Percentiles rank a stretch among this genome's conserved stretches.
Evolutionary conservation across 1,140 invertebrate genomes (phyloP).

Genomic region (Pseudomyrmex dendroicus): DNA sequence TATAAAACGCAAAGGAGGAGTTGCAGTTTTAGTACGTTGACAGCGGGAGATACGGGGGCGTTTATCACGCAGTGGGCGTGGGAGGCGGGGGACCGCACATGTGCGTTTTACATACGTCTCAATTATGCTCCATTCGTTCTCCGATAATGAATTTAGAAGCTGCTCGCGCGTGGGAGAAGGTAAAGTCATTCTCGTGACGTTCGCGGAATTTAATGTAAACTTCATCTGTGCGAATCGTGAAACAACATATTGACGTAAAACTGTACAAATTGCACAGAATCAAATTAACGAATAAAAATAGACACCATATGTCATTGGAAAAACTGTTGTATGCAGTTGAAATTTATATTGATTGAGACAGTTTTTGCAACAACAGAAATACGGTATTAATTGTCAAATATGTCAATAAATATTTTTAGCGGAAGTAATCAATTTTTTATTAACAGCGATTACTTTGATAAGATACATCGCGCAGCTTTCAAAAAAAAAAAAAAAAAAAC

Average conservation of each 20-base stretch:
- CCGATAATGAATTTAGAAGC: slow-evolving; percentile 53
- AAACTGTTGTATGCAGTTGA: background rate
- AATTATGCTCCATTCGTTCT: slow-evolving; percentile 50
- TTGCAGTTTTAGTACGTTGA: slow-evolving; percentile 37
- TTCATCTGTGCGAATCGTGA: background rate
- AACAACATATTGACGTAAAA: background rate
- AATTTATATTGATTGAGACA: background rate
- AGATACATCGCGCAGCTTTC: background rate
- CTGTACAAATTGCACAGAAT: background rate
- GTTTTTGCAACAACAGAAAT: background rate
- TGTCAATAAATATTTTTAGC: background rate
- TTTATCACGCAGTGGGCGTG: slow-evolving; percentile 34
- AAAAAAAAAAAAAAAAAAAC: background rate
- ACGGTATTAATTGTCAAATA: background rate
- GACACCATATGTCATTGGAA: background rate
- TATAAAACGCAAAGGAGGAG: slow-evolving; percentile 33
- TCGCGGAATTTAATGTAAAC: slow-evolving; percentile 5
- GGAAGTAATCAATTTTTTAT: background rate
- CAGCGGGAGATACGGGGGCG: slow-evolving; percentile 36
- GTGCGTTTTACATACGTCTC: slow-evolving; percentile 56
- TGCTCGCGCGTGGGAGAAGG: slow-evolving; percentile 33
- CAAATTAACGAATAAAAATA: slow-evolving; percentile 17
- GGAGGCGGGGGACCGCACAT: slow-evolving; percentile 40
- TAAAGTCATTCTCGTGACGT: background rate
- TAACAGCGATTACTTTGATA: background rate